Evolutionary conservation across 2,888 invertebrate species (phyloP), one percentile per base, ranked within the genome.

Genomic region (Oxyscelio sp.): DNA sequence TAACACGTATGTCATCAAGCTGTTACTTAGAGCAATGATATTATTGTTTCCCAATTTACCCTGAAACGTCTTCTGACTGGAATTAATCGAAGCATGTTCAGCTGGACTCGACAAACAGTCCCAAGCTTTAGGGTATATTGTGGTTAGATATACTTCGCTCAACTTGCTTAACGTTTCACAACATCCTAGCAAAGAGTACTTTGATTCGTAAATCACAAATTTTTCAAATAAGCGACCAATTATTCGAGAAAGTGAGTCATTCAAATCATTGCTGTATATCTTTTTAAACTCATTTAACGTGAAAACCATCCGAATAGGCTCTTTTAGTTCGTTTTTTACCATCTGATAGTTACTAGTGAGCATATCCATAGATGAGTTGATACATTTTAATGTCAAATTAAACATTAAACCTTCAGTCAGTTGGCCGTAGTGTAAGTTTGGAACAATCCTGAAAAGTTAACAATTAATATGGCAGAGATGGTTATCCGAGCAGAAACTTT

Each of bases 111-210:
- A 75, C 34, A 94, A 85, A 90, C 96, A 96, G 83, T 95, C 95
- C 96, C 97, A 98, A 0, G 97, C 96, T 19, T 95, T 95, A 8
- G 95, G 94, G 91, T 97, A 96, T 19, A 95, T 94, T 87, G 96
- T 96, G 1, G 97, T 96, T 0, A 96, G 95, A 94, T 96, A 98
- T 1, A 34, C 15, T 59, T 95, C 95, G 58, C 97, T 96, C 38
- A 98, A 93, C 4, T 95, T 92, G 88, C 96, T 95, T 1, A 98
- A 94, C 0, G 97, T 96, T 93, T 97, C 96, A 89, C 96, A 95
- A 90, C 96, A 96, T 0, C 97, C 97, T 89, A 95, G 95, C 95
- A 96, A 95, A 88, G 96, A 95, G 94, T 96, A 95, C 94, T 96
- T 97, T 63, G 96, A 96, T 79, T 96, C 95, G 1, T 96, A 95